Percentiles rank a stretch among this genome's conserved stretches.
Conservation (phyloP, 2,888 invertebrate species). For the Parnassius glacialis region DNA sequence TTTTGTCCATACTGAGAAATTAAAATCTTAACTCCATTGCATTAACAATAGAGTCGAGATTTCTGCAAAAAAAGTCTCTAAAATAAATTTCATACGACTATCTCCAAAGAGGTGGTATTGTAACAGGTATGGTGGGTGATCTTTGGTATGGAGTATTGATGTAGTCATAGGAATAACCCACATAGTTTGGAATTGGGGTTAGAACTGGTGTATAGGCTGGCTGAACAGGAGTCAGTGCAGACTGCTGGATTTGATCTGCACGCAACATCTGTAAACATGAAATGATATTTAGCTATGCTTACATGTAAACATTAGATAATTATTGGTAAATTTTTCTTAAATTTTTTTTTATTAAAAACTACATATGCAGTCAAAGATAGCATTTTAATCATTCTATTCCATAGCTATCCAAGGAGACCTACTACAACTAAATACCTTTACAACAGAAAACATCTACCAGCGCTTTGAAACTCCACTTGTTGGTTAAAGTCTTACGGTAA, state of each 20-base stretch:
- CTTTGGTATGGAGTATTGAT: conserved; percentile 42
- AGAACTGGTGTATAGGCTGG: conserved; percentile 46
- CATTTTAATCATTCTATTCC: too few species aligned
- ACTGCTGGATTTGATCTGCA: conserved; percentile 47
- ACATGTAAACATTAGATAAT: too few species aligned
- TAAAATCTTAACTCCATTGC: conserved; percentile 35
- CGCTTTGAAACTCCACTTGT: too few species aligned
- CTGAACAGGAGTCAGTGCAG: conserved; percentile 39
- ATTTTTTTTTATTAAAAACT: too few species aligned
- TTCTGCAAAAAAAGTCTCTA: conserved; percentile 14
- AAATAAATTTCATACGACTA: conserved; percentile 12
- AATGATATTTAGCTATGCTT: neutral
- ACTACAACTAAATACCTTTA: too few species aligned
- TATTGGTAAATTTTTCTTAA: too few species aligned
- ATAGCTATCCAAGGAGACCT: too few species aligned
- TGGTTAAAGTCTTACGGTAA: too few species aligned
- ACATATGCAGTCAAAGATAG: too few species aligned
- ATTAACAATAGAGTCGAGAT: conserved; percentile 33
- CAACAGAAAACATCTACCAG: too few species aligned
- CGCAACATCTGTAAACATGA: conserved; percentile 50
- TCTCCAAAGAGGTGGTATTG: conserved; percentile 49
- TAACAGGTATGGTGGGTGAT: conserved; percentile 35
- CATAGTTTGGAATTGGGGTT: conserved; percentile 44
- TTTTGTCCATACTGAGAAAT: neutral
- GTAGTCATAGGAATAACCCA: conserved; percentile 52